Base-by-base conservation (phyloP, 2,113 vertebrate genomes). In the Pycnonotus jocosus region DNA sequence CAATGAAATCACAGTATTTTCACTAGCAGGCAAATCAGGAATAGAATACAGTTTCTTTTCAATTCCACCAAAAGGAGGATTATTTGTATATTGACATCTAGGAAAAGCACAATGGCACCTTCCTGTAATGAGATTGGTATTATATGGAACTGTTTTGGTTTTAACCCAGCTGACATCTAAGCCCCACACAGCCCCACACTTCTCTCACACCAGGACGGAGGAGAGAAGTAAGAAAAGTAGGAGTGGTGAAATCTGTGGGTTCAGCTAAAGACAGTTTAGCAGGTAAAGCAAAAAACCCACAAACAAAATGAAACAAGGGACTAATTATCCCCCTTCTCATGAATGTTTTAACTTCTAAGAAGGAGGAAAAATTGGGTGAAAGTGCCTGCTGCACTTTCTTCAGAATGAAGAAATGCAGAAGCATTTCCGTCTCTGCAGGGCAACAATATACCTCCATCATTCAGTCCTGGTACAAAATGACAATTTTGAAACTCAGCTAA, bases 181-280 rank as follows among this genome's bases (percentile, higher is more conserved):
- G 62, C 7, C 18, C 8, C 50, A 54, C 6, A 2, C 6, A 56
- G 25, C 6, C 0, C 21, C 21, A 47, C 33, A 44, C 20, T 64
- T 15, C 5, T 4, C 10, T 14, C 20, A 50, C 2, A 3, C 4
- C 40, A 19, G 22, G 11, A 53, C 30, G 21, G 7, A 5, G 8
- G 3, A 58, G 14, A 57, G 27, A 80, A 64, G 58, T 38, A 6
- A 6, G 56, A 33, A 65, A 11, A 79, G 9, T 11, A 35, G 31
- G n/a, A 72, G n/a, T 17, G 12, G 68, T n/a, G 35, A 78, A 24
- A 47, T 5, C 5, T 11, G 1, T 53, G 24, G 19, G 38, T 11
- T 54, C 31, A 69, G 33, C 40, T 57, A 72, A 86, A 72, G 25
- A 28, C 4, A 61, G 12, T 37, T 48, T 15, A 30, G 40, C 11